Evolutionary conservation across 2,113 vertebrate species (phyloP).

Genomic region (Tragelaphus imberbis): DNA sequence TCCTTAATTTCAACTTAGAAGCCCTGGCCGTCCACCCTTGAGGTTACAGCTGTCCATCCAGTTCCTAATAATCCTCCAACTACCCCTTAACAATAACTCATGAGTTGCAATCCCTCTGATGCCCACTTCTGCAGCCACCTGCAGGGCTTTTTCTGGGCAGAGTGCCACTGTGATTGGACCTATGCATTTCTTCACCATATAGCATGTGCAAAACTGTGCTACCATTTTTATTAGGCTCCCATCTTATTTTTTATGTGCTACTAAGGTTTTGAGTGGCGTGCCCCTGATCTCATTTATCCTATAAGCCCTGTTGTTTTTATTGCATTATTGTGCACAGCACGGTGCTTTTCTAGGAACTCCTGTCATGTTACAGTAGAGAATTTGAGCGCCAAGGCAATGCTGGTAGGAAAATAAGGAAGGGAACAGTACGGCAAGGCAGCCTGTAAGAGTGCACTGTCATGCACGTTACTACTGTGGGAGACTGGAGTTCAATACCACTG

Average conservation of each 20-base stretch:
- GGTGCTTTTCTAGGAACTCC: slow-evolving; percentile 28
- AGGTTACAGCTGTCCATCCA: not conserved
- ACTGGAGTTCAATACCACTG: not conserved
- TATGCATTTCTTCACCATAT: not conserved
- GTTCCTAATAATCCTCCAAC: not conserved
- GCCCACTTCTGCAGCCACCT: not conserved
- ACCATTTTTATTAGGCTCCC: slow-evolving; percentile 4
- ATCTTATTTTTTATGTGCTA: not conserved
- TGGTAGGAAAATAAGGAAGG: not conserved
- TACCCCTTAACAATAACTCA: not conserved
- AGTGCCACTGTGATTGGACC: not conserved
- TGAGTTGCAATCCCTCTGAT: not conserved
- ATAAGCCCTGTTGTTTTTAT: slow-evolving; percentile 20
- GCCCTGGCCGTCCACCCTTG: not conserved
- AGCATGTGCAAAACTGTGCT: not conserved
- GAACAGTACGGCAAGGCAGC: not conserved
- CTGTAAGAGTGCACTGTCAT: not conserved
- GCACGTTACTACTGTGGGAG: not conserved
- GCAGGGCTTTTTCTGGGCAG: not conserved
- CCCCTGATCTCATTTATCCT: slow-evolving; percentile 18
- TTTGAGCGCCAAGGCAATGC: not conserved
- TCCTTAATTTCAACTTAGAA: not conserved
- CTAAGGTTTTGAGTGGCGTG: slow-evolving; percentile 20
- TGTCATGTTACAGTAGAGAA: not conserved
- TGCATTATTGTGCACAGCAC: slow-evolving; percentile 17